Conservation (phyloP, 1,140 invertebrate genomes). For the Drosophila trapezifrons region DNA sequence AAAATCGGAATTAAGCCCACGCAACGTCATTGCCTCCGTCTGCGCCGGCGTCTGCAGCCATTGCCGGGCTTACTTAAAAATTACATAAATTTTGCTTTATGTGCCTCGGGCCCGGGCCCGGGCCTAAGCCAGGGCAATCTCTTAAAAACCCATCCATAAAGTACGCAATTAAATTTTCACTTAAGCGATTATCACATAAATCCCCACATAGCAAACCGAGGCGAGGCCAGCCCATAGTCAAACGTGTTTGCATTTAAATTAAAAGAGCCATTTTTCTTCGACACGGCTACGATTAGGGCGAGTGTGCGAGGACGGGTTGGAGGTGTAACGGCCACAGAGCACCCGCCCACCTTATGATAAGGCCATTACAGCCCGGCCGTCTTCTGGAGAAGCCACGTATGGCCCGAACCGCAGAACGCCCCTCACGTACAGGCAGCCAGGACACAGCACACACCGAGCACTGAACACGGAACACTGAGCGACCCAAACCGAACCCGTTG, state of each 20-base stretch:
- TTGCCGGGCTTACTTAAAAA: slow-evolving; percentile 76
- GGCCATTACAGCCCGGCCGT: slow-evolving; percentile 63
- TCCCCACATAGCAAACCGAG: slow-evolving; percentile 51
- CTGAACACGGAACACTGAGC: slow-evolving; percentile 19
- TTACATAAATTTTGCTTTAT: slow-evolving; percentile 82
- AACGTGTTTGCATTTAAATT: slow-evolving; percentile 84
- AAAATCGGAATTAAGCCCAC: slow-evolving; percentile 73
- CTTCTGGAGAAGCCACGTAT: slow-evolving; percentile 61
- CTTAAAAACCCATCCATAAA: slow-evolving; percentile 82
- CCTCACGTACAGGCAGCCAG: slow-evolving; percentile 75
- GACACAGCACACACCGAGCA: no score
- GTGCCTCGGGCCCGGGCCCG: slow-evolving; percentile 16
- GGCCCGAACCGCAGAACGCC: slow-evolving; percentile 71
- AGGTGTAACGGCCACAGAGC: slow-evolving; percentile 58
- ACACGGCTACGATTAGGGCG: slow-evolving; percentile 43
- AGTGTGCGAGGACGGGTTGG: slow-evolving; percentile 8
- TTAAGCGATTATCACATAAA: slow-evolving; percentile 84
- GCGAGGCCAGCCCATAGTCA: slow-evolving; percentile 55
- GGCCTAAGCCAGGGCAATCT: slow-evolving; percentile 64
- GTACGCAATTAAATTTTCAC: slow-evolving; percentile 84
- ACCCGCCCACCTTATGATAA: slow-evolving; percentile 79
- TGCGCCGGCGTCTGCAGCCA: slow-evolving; percentile 25
- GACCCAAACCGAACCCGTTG: slow-evolving; percentile 55
- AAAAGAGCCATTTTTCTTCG: slow-evolving; percentile 84
- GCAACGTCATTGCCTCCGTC: slow-evolving; percentile 30